These are phyloP conservation scores for Cololabis saira DNA, from an alignment of 2,113 vertebrate genomes.

Conservation along the genomic window DNA sequence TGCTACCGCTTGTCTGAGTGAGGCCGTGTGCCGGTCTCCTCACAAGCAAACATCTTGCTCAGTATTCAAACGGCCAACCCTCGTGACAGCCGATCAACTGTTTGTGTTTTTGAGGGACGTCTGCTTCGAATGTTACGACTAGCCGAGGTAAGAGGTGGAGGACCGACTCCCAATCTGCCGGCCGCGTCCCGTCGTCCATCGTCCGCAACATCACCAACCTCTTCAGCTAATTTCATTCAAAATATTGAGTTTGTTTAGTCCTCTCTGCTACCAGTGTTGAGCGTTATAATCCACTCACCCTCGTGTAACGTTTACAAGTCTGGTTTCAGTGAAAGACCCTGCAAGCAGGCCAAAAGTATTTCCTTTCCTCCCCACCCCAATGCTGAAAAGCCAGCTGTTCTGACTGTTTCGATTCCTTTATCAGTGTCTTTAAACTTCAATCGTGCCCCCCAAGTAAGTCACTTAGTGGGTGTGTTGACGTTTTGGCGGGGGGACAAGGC, in stretches of 20 bases:
- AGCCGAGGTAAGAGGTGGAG: slow-evolving; percentile 16
- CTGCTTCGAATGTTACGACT: slow-evolving; percentile 18
- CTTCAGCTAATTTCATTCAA: slow-evolving; percentile 14
- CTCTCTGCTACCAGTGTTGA: neutral
- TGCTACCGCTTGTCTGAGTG: slow-evolving; percentile 33
- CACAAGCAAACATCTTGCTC: slow-evolving; percentile 41
- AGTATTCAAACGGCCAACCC: slow-evolving; percentile 33
- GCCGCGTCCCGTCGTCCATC: slow-evolving; percentile 15
- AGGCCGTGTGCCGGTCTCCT: neutral
- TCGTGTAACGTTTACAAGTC: slow-evolving; percentile 12
- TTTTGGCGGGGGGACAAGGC: slow-evolving; percentile 85
- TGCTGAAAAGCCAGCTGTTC: neutral
- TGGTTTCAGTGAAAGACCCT: slow-evolving; percentile 10
- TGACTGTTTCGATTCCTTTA: slow-evolving; percentile 11
- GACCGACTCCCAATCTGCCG: neutral
- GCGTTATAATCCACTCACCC: neutral
- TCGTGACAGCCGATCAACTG: neutral
- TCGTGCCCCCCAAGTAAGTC: slow-evolving; percentile 71
- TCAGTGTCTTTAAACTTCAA: slow-evolving; percentile 37
- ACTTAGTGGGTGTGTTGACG: slow-evolving; percentile 72
- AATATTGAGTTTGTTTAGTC: neutral
- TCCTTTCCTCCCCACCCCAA: slow-evolving; percentile 3
- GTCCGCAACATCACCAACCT: neutral
- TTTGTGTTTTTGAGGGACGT: neutral
- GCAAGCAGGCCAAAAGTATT: slow-evolving; percentile 28